phyloP scores from a whole-genome alignment of 2,113 vertebrate species.

The Solenodon paradoxus region DNA sequence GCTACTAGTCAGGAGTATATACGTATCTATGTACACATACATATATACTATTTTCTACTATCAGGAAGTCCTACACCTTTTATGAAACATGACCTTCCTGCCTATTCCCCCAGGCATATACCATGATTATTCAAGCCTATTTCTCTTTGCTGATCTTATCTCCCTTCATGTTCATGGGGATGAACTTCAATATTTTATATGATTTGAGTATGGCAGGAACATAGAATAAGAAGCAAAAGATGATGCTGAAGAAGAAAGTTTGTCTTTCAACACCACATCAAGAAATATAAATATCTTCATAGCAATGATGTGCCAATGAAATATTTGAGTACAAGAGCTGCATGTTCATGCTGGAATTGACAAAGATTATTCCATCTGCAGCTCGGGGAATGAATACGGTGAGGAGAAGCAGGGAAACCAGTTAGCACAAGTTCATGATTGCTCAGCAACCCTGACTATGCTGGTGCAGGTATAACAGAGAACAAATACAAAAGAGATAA shows the following conservation, averaged over 20 bases:
- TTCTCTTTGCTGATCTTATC: background rate
- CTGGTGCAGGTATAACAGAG: background rate
- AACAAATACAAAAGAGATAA: background rate
- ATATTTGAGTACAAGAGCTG: background rate
- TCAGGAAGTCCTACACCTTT: background rate
- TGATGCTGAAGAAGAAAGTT: background rate
- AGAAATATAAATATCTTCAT: background rate
- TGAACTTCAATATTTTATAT: background rate
- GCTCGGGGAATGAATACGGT: background rate
- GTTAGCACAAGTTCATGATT: background rate
- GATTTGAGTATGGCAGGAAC: background rate
- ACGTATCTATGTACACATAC: no score
- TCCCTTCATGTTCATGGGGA: background rate
- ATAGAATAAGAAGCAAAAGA: background rate
- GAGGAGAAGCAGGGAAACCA: background rate
- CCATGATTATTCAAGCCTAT: background rate
- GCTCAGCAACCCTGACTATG: background rate
- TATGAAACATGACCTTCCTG: background rate
- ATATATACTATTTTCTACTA: background rate
- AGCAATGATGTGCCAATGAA: background rate
- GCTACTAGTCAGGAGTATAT: no score
- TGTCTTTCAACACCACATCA: background rate
- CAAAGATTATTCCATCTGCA: background rate
- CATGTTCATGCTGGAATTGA: background rate
- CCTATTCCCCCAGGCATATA: background rate